Percentiles rank a stretch among this genome's conserved stretches.
phyloP scores from a whole-genome alignment of 2,888 invertebrate species.

The Catonia carolina region DNA sequence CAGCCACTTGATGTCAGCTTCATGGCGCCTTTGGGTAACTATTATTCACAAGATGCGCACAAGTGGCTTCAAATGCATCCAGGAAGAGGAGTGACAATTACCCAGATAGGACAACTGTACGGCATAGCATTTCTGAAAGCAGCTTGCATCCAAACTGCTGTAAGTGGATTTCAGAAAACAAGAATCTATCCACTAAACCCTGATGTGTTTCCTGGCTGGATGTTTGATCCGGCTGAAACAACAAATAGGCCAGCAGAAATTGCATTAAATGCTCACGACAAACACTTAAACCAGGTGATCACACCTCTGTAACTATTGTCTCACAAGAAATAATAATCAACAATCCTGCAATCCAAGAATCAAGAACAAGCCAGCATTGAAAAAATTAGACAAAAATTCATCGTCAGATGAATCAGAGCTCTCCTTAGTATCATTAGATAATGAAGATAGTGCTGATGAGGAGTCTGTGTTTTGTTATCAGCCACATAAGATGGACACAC shows the following conservation, averaged over 20 bases:
- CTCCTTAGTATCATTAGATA: too few relatives aligned
- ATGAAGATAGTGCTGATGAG: too few relatives aligned
- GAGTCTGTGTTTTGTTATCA: too few relatives aligned
- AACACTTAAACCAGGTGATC: too few relatives aligned
- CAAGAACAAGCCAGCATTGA: too few relatives aligned
- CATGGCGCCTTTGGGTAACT: conserved; percentile 34
- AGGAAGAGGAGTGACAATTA: conserved; percentile 34
- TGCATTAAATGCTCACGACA: too few relatives aligned
- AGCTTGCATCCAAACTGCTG: conserved; percentile 33
- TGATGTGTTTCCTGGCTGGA: conserved; percentile 35
- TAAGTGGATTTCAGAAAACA: conserved; percentile 37
- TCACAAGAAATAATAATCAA: too few relatives aligned
- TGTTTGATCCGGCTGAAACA: conserved; percentile 33
- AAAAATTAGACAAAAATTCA: too few relatives aligned
- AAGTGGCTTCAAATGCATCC: conserved; percentile 33
- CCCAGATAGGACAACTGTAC: conserved; percentile 33
- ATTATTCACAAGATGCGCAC: conserved; percentile 32
- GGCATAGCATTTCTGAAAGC: conserved; percentile 33
- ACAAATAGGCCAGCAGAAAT: conserved; percentile 14
- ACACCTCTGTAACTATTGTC: too few relatives aligned
- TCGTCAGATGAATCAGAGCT: too few relatives aligned
- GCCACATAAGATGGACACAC: too few relatives aligned
- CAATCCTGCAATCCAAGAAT: too few relatives aligned
- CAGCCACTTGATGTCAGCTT: conserved; percentile 31
- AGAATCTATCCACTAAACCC: conserved; percentile 38